These are phyloP conservation scores for Chelonoidis abingdonii DNA, from an alignment of 2,113 vertebrate species.

Conservation along the genomic window DNA sequence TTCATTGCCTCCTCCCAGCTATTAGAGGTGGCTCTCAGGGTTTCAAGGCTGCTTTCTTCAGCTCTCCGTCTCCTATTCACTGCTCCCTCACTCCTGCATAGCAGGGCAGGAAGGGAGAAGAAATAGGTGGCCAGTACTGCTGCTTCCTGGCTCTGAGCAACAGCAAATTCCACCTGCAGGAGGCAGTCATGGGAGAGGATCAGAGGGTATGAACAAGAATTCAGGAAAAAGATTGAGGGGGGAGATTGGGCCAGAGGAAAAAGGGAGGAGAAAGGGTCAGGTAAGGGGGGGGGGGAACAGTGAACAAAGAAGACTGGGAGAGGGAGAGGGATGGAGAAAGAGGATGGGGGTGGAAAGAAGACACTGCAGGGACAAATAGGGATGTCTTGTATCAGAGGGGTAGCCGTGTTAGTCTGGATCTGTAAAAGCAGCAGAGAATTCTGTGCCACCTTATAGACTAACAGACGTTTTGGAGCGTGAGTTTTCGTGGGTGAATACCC, in stretches of 20 bases:
- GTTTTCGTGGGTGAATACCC: too few species aligned
- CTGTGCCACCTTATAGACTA: too few species aligned
- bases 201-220: background rate
- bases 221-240: background rate
- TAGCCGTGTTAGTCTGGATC: too few species aligned
- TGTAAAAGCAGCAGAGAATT: too few species aligned
- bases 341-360: background rate
- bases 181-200: background rate
- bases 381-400: background rate
- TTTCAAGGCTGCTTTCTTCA: background rate
- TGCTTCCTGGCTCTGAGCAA: background rate
- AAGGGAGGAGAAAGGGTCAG: background rate
- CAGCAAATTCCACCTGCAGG: background rate
- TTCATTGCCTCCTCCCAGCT: background rate
- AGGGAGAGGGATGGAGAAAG: background rate
- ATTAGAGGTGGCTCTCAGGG: background rate
- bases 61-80: background rate
- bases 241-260: rapidly evolving
- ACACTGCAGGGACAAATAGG: background rate
- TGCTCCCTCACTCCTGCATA: background rate
- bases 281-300: background rate
- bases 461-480: too few species aligned
- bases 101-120: background rate
- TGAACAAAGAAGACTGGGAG: background rate
- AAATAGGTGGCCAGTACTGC: background rate